phyloP scores from a whole-genome alignment of 2,113 vertebrate species.

The Epinephelus cyanopodus region DNA sequence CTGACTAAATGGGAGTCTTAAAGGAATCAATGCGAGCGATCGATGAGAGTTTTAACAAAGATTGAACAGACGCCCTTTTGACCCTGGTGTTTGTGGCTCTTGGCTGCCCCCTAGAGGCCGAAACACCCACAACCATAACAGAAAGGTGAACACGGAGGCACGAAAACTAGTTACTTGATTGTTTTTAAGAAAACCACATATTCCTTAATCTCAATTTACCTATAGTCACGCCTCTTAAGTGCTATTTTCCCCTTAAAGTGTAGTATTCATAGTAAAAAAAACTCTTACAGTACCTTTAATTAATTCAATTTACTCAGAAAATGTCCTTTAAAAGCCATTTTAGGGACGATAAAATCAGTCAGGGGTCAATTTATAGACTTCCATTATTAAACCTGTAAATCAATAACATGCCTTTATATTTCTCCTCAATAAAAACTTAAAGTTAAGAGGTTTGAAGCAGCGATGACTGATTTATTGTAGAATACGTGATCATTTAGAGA shows the following conservation, averaged over 20 bases:
- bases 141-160: background rate
- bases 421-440: too few relatives aligned
- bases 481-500: too few relatives aligned
- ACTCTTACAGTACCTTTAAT: background rate
- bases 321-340: too few relatives aligned
- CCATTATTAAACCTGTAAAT: too few relatives aligned
- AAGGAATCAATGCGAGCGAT: background rate
- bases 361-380: background rate
- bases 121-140: background rate
- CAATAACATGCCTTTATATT: too few relatives aligned
- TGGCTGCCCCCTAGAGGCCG: too few relatives aligned
- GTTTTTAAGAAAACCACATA: background rate
- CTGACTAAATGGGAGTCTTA: background rate
- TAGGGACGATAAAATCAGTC: background rate
- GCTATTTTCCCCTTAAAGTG: background rate
- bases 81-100: background rate
- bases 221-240: background rate
- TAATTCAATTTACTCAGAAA: background rate
- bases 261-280: too few relatives aligned
- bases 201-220: background rate
- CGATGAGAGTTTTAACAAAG: constrained; percentile 1
- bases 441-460: too few relatives aligned
- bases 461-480: too few relatives aligned
- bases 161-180: background rate
- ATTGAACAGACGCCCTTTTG: background rate